Evolutionary conservation across 2,113 vertebrate genomes (phyloP).

Genomic region (Zingel zingel): DNA sequence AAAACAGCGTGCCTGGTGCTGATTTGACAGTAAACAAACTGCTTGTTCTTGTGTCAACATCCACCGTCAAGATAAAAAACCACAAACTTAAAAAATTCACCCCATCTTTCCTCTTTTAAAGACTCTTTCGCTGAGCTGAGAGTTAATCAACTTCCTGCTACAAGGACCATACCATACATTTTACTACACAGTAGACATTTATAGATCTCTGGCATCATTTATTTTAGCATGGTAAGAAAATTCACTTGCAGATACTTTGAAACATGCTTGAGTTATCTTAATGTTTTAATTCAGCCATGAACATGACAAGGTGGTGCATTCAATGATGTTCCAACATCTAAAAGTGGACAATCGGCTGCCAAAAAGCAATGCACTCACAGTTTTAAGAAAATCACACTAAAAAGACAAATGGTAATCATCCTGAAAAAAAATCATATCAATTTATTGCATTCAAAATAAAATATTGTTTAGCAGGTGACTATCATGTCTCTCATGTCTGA

Average conservation of each 20-base stretch:
- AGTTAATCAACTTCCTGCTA: background rate
- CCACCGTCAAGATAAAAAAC: background rate
- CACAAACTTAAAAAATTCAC: background rate
- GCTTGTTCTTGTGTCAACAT: slow-evolving; percentile 35
- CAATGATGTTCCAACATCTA: background rate
- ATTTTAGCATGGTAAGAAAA: background rate
- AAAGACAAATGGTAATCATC: background rate
- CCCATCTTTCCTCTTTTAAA: background rate
- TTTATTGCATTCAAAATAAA: background rate
- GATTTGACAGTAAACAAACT: slow-evolving; percentile 62
- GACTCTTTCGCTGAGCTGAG: background rate
- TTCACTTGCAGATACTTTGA: background rate
- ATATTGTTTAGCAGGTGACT: background rate
- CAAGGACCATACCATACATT: slow-evolving; percentile 9
- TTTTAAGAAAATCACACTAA: background rate
- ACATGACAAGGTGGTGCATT: background rate
- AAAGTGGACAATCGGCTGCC: background rate
- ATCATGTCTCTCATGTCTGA: background rate
- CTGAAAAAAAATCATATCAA: background rate
- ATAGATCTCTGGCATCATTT: background rate
- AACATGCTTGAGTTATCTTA: background rate
- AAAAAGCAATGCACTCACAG: background rate
- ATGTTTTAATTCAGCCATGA: background rate
- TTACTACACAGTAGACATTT: background rate
- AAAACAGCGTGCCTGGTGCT: slow-evolving; percentile 40